Evolutionary conservation across 2,113 vertebrate species (phyloP), one percentile per base, ranked within the genome.

Genomic region (Columbina picui): DNA sequence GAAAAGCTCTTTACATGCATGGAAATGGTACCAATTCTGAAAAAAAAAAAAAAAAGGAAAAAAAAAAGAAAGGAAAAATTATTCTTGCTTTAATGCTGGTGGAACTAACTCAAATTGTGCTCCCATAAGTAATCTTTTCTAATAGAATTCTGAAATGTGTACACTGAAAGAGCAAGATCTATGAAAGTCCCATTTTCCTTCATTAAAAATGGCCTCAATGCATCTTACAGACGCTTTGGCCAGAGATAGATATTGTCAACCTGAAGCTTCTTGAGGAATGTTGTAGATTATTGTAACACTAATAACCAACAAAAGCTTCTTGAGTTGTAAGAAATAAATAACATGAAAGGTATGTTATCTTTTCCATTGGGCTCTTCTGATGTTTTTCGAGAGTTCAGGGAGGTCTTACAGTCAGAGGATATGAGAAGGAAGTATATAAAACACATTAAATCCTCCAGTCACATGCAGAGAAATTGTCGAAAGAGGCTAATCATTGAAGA

Each of bases 1-100:
- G 88, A 94, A 96, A 96, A 92, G 49, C 68, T 87, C 88, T 96
- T 92, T 84, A 82, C 80, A 47, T 49, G 60, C 68, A 32, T 47
- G 75, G 84, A 94, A 96, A 87, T 69, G 36, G 84, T 53, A 92
- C 76, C 69, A 30, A 61, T 68, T 95, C 61, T 49, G 53, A 47
- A 89, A 69, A 73, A 83, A 68, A 57, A 63, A 49, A 69, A 39
- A 27, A 49, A 5, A 8, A 38, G 5, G 79, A 68, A 63, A 63
- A 49, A 83, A 68, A 63, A 63, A 49, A 69, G 34, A 39, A 56
- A 67, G 47, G 50, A 89, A 78, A 93, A 94, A 96, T 45, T 83
- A 78, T 86, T 86, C 76, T 87, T 87, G 12, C 56, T 77, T 84
- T 86, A 90, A 50, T 49, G 32, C 21, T 73, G 14, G 7, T 71